phyloP scores from a whole-genome alignment of 2,797 vertebrate genomes.

The Gambelia wislizenii region DNA sequence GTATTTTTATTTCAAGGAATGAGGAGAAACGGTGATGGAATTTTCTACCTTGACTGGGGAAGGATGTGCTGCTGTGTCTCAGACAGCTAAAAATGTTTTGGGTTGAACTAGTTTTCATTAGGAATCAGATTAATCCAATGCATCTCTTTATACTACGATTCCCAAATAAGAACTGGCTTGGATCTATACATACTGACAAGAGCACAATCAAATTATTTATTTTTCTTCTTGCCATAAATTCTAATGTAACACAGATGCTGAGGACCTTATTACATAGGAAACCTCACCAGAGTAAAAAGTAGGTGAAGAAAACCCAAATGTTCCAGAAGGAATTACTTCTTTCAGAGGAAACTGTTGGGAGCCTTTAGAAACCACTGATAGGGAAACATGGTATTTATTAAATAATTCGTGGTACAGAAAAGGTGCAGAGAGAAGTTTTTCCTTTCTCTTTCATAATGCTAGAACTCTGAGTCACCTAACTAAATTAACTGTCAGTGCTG shows the following conservation, averaged over 20 bases:
- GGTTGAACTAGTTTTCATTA: too few relatives aligned
- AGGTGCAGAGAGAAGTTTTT: background rate
- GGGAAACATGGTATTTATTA: background rate
- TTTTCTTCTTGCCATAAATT: background rate
- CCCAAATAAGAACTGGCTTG: background rate
- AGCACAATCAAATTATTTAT: background rate
- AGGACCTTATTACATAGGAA: background rate
- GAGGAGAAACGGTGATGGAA: too few relatives aligned
- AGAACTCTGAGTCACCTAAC: background rate
- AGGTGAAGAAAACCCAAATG: background rate
- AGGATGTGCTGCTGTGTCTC: too few relatives aligned
- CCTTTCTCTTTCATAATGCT: background rate
- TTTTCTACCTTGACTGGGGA: too few relatives aligned
- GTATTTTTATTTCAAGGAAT: too few relatives aligned
- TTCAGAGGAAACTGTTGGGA: background rate
- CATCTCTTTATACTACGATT: background rate
- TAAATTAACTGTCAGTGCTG: background rate
- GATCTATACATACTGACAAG: background rate
- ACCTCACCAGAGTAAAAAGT: background rate
- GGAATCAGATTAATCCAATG: too few relatives aligned
- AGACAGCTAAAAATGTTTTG: too few relatives aligned
- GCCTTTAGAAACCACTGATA: background rate
- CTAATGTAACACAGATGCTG: background rate
- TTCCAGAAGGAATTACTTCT: background rate
- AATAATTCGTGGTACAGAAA: background rate